Evolutionary conservation across 2,888 invertebrate species (phyloP), one percentile per base, ranked within the genome.

Genomic region (Nemotelus nigrinus): DNA sequence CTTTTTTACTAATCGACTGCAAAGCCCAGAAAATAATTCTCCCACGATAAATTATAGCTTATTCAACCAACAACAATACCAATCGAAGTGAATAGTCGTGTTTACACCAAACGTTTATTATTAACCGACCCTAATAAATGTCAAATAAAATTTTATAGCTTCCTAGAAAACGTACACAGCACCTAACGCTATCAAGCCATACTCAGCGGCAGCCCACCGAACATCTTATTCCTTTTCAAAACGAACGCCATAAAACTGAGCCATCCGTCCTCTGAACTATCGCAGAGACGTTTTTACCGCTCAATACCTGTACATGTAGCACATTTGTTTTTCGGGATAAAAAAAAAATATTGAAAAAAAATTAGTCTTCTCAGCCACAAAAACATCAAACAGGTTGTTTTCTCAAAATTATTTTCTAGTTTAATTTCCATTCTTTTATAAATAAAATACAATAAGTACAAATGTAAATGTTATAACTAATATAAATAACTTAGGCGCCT

Each of bases 371-470:
- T 25, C 25, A 25, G 25, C 25, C 25, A 50, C 50, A 50, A 50
- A 8, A 50, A 50, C 5, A 8, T 8, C 50, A 50, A 50, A 7
- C 50, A 50, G 6, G 50, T 50, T 55, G 43, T 55, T 71, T 50
- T 71, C 44, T 57, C 41, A n/a, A 71, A 71, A 57, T 71, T 71
- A 71, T 71, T 71, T 71, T 71, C 71, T 71, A 71, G 45, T 71
- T 43, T 55, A 71, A 71, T 53, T 71, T 71, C 44, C 70, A 70
- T 41, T 70, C 55, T 70, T 74, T 47, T 60, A 74, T 58, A 60
- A 75, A 75, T 63, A 63, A 75, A 60, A 75, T 53, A 63, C 64
- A 75, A 25, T 75, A 75, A 60, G 64, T 75, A 75, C 74, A 75
- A 63, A 75, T 63, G 50, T 63, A 63, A 60, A 75, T 57, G 57